phyloP scores from a whole-genome alignment of 2,888 invertebrate genomes.

The Maniola hyperantus region DNA sequence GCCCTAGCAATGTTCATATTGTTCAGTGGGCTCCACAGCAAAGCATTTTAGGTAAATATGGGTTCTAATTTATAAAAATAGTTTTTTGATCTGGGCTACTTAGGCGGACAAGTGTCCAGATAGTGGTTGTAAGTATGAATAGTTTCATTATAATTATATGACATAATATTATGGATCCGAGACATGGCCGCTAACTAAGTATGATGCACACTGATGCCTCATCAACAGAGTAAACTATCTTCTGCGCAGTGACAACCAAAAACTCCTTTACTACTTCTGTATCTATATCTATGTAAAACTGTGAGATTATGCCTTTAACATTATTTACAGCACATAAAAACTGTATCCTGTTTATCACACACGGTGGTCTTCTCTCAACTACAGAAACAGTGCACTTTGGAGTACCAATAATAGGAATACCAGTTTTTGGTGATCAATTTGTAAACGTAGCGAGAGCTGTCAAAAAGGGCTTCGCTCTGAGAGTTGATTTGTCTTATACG shows the following conservation, averaged over 20 bases:
- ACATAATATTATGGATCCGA: too few species aligned
- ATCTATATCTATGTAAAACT: too few species aligned
- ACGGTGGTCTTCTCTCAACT: slow-evolving; percentile 65
- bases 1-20: slow-evolving; percentile 58
- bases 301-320: too few species aligned
- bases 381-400: slow-evolving; percentile 60
- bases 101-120: too few species aligned
- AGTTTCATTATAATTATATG: too few species aligned
- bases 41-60: slow-evolving; percentile 51
- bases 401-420: slow-evolving; percentile 62
- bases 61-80: background rate
- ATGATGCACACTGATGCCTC: too few species aligned
- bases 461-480: slow-evolving; percentile 52
- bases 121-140: too few species aligned
- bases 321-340: slow-evolving; percentile 61
- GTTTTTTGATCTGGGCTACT: too few species aligned
- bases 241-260: too few species aligned
- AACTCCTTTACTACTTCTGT: too few species aligned
- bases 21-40: slow-evolving; percentile 61
- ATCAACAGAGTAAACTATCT: too few species aligned
- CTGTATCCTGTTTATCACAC: slow-evolving; percentile 63
- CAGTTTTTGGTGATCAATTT: slow-evolving; percentile 64
- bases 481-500: slow-evolving; percentile 47
- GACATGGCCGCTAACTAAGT: too few species aligned
- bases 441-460: slow-evolving; percentile 55